Base-by-base conservation (phyloP, 2,797 vertebrate genomes). In the Ficedula albicollis region DNA sequence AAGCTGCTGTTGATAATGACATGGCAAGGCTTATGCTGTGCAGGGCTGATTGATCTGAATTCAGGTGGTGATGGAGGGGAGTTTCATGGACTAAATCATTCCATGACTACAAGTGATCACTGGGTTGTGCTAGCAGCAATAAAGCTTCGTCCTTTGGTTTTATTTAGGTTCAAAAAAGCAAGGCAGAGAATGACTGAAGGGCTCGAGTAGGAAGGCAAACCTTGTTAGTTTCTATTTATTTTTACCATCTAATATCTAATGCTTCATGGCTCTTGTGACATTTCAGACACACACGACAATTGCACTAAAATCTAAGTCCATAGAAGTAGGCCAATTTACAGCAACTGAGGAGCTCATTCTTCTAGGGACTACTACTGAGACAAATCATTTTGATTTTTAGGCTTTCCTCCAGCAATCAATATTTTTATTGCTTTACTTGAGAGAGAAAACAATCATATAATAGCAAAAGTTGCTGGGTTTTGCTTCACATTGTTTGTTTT, bases 361-460 rank as follows among this genome's bases (percentile, higher is more conserved):
- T 96, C 79, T 82, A 76, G 56, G 36, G 76, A 84, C 80, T 74
- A 39, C 94, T 95, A 90, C 91, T 55, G 80, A 93, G 93, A 94
- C 80, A 95, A 94, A 96, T 96, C 49, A 96, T 95, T 94, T 78
- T 87, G 87, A 93, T 90, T 96, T 95, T 91, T 90, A 95, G 77
- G 49, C 67, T 96, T 95, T 93, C 79, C 70, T 91, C 87, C 64
- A 91, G 56, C 60, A 88, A 91, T 96, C 93, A 94, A 95, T 95
- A 90, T 82, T 87, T 94, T 90, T 95, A 93, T 96, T 93, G 70
- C 87, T 96, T 93, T 91, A 63, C 77, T 86, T 73, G 70, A 86
- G 83, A 86, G 44, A 93, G 73, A 89, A 96, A 95, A 84, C 89
- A 94, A 76, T 59, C 66, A 44, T 68, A 67, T 77, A 95, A 91